Conservation (phyloP, 2,113 vertebrate species). For the Cyphomyrus plagiostoma region DNA sequence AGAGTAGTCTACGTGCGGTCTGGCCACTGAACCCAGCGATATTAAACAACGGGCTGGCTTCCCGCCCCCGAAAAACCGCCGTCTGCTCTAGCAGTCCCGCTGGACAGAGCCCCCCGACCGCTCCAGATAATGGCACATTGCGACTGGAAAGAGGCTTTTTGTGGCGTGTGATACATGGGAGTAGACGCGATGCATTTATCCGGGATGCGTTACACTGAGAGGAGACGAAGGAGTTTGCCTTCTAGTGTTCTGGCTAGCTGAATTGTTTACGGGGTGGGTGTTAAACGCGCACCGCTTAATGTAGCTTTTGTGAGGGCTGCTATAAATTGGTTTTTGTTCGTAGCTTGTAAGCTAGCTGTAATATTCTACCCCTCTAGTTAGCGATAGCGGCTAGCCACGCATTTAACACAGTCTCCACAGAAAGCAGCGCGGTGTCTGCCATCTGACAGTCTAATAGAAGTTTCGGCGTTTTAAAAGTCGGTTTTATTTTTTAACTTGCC, state of each 20-base stretch:
- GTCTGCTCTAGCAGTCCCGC: not conserved
- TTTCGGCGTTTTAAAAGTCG: conserved; percentile 5
- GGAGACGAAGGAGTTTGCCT: conserved; percentile 16
- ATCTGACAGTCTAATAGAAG: not conserved
- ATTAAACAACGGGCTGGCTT: not conserved
- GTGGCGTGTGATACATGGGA: conserved; percentile 44
- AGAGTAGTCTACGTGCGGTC: conserved; percentile 3
- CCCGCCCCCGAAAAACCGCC: not conserved
- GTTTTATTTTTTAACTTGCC: not conserved
- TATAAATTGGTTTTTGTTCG: not conserved
- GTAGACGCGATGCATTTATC: conserved; percentile 42
- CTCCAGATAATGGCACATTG: conserved; percentile 20
- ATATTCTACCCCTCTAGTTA: not conserved
- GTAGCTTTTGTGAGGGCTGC: not conserved
- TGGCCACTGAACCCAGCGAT: not conserved
- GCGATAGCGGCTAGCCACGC: not conserved
- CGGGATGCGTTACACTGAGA: conserved; percentile 34
- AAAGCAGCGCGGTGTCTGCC: not conserved
- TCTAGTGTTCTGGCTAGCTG: conserved; percentile 36
- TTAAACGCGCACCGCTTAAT: not conserved
- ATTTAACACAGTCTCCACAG: not conserved
- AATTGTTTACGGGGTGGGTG: conserved; percentile 29
- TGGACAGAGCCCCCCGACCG: not conserved
- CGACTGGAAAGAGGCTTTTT: conserved; percentile 40
- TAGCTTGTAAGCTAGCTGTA: not conserved